Evolutionary conservation across 2,888 invertebrate genomes (phyloP), one percentile per base, ranked within the genome.

Genomic region (Lochmaea crataegi): DNA sequence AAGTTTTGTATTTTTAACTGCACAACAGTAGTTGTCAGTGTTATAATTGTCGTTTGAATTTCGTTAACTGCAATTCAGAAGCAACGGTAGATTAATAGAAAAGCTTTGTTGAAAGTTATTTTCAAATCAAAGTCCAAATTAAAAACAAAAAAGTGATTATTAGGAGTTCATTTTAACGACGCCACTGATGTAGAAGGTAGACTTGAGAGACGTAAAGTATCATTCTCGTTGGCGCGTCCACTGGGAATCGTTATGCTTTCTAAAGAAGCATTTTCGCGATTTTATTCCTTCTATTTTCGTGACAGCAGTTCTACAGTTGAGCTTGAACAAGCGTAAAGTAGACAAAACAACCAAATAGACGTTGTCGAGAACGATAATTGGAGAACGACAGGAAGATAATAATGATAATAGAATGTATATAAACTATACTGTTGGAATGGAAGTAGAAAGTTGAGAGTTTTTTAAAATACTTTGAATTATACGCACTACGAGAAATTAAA

Each of bases 201-300:
- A 53, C 53, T 53, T 9, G 53, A 53, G 18, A 60, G 60, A 60
- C 26, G 38, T 38, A n/a, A 60, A 48, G 65, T 65, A 65, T 65
- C 65, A 65, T 65, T 65, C 14, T 14, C 32, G 48, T 53, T 45
- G 65, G 22, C 38, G n/a, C 51, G 51, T 41, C 65, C 51, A 18
- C 53, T 53, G 65, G 32, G 56, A 65, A 51, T 38, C 53, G 53
- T 65, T 65, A 65, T 65, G 51, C 53, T 63, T 63, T 63, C 42
- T 42, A 41, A 63, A 41, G 41, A 63, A 41, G 61, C 41, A 63
- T 63, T 63, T 63, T 42, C 42, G 61, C 42, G 41, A 63, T 63
- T 42, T 63, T 63, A 63, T 63, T 18, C 16, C 61, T 42, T 6
- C 41, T 63, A 42, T 63, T 63, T 41, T 42, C 61, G 12, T 32